Percentiles rank a stretch among this genome's conserved stretches.
These are phyloP conservation scores for Eretmocerus hayati DNA, from an alignment of 2,888 invertebrate species.

Conservation along the genomic window DNA sequence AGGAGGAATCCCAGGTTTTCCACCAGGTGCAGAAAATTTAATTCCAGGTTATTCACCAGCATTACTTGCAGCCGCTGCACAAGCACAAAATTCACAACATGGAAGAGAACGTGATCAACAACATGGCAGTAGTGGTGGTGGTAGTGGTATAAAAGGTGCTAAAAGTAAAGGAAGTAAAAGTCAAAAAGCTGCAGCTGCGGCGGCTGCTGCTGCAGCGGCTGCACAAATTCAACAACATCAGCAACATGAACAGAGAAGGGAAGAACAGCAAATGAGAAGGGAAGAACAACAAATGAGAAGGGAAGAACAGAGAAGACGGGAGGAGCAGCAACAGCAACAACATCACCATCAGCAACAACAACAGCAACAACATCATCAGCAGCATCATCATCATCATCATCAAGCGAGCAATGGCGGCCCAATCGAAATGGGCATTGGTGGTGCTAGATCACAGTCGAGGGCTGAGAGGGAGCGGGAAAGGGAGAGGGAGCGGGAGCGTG, in stretches of 20 bases:
- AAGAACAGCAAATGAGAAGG: slow-evolving; percentile 24
- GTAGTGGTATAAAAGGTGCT: neutral
- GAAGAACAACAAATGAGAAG: slow-evolving; percentile 24
- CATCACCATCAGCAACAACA: slow-evolving; percentile 3
- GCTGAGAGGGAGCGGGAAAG: too few relatives aligned
- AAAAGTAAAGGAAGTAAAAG: slow-evolving; percentile 4
- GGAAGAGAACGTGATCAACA: neutral
- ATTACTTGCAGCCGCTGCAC: slow-evolving; percentile 50
- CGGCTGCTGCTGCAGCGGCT: slow-evolving; percentile 10
- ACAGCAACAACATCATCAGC: neutral
- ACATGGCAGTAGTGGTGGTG: slow-evolving; percentile 32
- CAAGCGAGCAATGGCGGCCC: neutral
- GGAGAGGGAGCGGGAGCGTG: too few relatives aligned
- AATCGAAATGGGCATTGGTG: too few relatives aligned
- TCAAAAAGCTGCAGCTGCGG: slow-evolving; percentile 21
- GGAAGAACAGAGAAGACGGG: slow-evolving; percentile 9
- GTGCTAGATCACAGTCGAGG: too few relatives aligned
- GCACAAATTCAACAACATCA: slow-evolving; percentile 23
- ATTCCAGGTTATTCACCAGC: slow-evolving; percentile 55
- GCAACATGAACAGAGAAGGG: slow-evolving; percentile 24
- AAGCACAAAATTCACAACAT: slow-evolving; percentile 35
- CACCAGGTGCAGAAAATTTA: slow-evolving; percentile 51
- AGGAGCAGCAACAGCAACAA: slow-evolving; percentile 1
- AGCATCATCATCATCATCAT: neutral
- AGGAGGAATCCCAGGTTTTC: slow-evolving; percentile 66